phyloP scores from a whole-genome alignment of 2,113 vertebrate genomes.

The Lutjanus erythropterus region DNA sequence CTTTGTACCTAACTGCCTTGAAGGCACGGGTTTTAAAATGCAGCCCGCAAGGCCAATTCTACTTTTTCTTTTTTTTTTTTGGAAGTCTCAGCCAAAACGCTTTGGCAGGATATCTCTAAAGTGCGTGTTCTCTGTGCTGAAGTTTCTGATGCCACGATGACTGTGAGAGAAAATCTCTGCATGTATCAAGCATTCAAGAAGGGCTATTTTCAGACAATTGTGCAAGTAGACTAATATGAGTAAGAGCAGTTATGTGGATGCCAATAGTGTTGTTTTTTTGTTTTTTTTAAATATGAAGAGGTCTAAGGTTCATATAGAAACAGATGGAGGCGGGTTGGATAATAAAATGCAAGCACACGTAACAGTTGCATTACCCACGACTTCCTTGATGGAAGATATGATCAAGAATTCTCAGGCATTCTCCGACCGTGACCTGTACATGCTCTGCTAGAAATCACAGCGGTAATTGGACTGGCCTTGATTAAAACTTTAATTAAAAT shows the following conservation, averaged over 20 bases:
- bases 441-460: not conserved
- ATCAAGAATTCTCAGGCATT: not conserved
- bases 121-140: not conserved
- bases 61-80: constrained; percentile 20
- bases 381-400: constrained; percentile 13
- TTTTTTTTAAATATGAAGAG: constrained; percentile 11
- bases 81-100: constrained; percentile 23
- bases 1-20: constrained; percentile 44
- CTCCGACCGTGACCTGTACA: constrained; percentile 11
- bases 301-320: constrained; percentile 43
- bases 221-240: constrained; percentile 16
- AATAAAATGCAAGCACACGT: constrained; percentile 38
- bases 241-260: constrained; percentile 23
- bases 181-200: constrained; percentile 7
- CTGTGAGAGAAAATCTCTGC: constrained; percentile 8
- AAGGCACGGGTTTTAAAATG: constrained; percentile 30
- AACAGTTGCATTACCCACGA: constrained; percentile 30
- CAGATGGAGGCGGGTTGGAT: constrained; percentile 56
- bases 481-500: constrained; percentile 36
- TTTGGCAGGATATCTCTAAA: constrained; percentile 10
- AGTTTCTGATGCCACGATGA: not conserved
- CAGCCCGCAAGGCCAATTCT: constrained; percentile 38
- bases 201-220: constrained; percentile 39
- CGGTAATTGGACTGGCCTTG: not conserved
- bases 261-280: not conserved